Percentiles rank a stretch among this genome's conserved stretches.
phyloP scores from a whole-genome alignment of 37 sponge, comb jelly and placozoan species.

The Halichondria panicea region DNA sequence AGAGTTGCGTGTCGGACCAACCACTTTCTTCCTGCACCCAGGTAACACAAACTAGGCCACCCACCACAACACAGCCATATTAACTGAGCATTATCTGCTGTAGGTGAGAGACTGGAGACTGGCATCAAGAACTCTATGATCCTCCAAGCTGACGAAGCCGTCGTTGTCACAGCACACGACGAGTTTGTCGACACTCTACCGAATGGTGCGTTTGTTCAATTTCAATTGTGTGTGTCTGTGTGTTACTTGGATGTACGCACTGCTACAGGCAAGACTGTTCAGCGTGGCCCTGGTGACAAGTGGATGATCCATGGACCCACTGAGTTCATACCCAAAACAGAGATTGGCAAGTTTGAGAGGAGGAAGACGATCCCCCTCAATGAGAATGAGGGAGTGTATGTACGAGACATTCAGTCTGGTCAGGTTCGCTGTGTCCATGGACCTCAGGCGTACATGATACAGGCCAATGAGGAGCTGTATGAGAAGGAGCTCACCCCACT shows the following conservation, averaged over 20 bases:
- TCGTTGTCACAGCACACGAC: slow-evolving; percentile 78
- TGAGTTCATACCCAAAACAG: slow-evolving; percentile 78
- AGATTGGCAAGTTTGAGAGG: slow-evolving; percentile 52
- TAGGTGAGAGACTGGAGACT: slow-evolving; percentile 76
- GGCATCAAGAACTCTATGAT: slow-evolving; percentile 77
- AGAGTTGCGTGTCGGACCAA: slow-evolving; percentile 71
- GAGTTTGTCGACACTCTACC: slow-evolving; percentile 70
- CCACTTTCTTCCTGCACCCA: slow-evolving; percentile 82
- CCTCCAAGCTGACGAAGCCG: slow-evolving; percentile 87
- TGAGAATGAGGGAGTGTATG: slow-evolving; percentile 93
- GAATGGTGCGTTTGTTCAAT: slow-evolving; percentile 34
- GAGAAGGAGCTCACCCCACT: slow-evolving; percentile 65
- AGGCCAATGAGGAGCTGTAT: slow-evolving; percentile 83
- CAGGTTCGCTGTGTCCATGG: slow-evolving; percentile 80
- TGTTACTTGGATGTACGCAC: too few relatives aligned
- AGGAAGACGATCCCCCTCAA: slow-evolving; percentile 89
- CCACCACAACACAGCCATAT: too few relatives aligned
- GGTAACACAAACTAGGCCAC: too few relatives aligned
- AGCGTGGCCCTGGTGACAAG: slow-evolving; percentile 76
- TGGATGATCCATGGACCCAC: slow-evolving; percentile 92
- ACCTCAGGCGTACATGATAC: slow-evolving; percentile 83
- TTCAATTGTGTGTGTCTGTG: background rate
- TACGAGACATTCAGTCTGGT: slow-evolving; percentile 76
- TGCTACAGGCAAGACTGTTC: slow-evolving; percentile 34
- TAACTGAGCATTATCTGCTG: background rate